Base-by-base conservation (phyloP, 2,888 invertebrate species). In the Melanotus villosus region DNA sequence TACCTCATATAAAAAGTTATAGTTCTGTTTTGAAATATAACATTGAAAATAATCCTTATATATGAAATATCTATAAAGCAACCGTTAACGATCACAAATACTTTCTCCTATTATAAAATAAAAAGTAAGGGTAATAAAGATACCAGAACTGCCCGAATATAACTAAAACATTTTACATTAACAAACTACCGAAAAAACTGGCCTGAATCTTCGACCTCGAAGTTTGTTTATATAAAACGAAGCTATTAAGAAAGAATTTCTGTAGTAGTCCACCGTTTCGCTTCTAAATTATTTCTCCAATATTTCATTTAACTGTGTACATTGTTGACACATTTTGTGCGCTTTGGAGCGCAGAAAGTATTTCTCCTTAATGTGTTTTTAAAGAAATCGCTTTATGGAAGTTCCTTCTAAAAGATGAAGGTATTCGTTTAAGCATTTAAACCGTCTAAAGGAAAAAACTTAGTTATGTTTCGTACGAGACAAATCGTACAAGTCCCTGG, bases 341-440 rank as follows among this genome's bases (percentile, higher is more conserved):
- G 18, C 45, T 56, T 32, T 45, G 41, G 56, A 32, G 43, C 43
- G 52, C 23, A 52, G 58, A 58, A 60, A 60, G 47, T 16, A 34
- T 47, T 64, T 26, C 30, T 54, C 45, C 41, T 26, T 64, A 64
- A 56, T 56, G 64, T 21, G 41, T 56, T 56, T 64, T 43, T 64
- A 64, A 60, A 50, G 52, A 63, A 63, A 18, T 63, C 63, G 7
- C 52, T 52, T 52, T 63, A 63, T 45, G 43, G 52, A 32, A 14
- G 10, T 7, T 50, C 34, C 9, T 38, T 26, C 7, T 5, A 9
- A 56, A 16, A 52, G 52, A 14, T 32, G 9, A 18, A 32, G 52
- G 18, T 10, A 26, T 50, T 9, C 14, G 9, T 12, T 43, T 7
- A 19, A 34, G 12, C n/a, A 2, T 5, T 18, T 18, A 10, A 19